Evolutionary conservation across 2,113 vertebrate genomes (phyloP), one percentile per base, ranked within the genome.

Genomic region (Nycticebus coucang): DNA sequence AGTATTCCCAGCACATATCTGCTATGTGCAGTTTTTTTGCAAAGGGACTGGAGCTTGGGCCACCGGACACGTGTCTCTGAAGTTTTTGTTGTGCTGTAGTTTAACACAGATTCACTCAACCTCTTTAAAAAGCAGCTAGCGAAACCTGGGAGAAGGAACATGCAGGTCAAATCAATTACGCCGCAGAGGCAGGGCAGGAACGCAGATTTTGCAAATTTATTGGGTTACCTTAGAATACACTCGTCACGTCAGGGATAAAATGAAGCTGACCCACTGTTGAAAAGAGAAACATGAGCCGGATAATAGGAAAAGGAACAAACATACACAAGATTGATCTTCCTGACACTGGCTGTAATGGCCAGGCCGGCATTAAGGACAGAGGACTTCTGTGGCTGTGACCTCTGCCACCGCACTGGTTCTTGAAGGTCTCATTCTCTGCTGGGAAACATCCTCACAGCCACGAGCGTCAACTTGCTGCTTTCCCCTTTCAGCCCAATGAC

Each of bases 401-500:
- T 50, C 64, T 9, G 8, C 8, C 45, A 45, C 45, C 45, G 4
- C 5, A 1, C 50, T 37, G 26, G 37, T 0, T 15, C 68, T 24
- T 7, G 81, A 30, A 13, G 7, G 1, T 13, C 6, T 37, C 45
- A 6, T 1, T 11, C 33, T 22, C 3, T 0, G 8, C 45, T 50
- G 45, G 45, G 45, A 50, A 50, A 50, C 45, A 50, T 50, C 45
- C 45, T 50, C 45, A 10, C 7, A 50, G 45, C 60, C 8, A 7
- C 60, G 7, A 1, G 24, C 0, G 22, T 11, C 50, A 8, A 9
- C 3, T 0, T 0, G 15, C 6, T 0, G 1, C 85, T 7, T 14
- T 12, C 8, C 41, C 14, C 7, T 33, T 24, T 33, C 41, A 1
- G 41, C 0, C 28, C 45, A 21, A 18, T 15, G 22, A 8, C 45